These are phyloP conservation scores for Larimichthys polyactis DNA, from an alignment of 2,113 vertebrate genomes.

Conservation along the genomic window DNA sequence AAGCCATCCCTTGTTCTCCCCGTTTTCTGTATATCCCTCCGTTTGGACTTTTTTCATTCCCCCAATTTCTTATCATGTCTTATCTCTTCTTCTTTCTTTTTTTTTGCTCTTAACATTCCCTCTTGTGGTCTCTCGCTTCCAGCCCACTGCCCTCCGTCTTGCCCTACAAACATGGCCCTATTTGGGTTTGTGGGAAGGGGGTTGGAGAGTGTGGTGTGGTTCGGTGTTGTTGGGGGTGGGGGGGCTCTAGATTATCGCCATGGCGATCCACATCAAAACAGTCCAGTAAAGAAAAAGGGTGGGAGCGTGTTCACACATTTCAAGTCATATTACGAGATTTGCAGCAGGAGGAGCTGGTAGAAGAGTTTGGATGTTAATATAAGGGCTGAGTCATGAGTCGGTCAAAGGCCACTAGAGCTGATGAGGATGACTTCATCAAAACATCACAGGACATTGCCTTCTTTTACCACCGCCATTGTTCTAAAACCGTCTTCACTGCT, in stretches of 20 bases:
- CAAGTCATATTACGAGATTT: constrained; percentile 27
- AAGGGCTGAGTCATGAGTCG: constrained; percentile 56
- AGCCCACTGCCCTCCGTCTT: constrained; percentile 42
- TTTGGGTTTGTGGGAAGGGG: constrained; percentile 73
- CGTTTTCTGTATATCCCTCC: constrained; percentile 22
- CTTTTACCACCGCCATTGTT: not conserved
- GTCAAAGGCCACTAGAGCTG: constrained; percentile 33
- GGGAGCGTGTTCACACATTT: constrained; percentile 53
- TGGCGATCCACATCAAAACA: constrained; percentile 72
- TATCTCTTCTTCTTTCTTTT: constrained; percentile 2
- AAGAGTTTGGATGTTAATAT: constrained; percentile 21
- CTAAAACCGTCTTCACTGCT: constrained; percentile 10
- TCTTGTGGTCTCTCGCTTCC: constrained; percentile 24
- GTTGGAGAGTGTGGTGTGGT: constrained; percentile 5
- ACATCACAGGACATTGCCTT: not conserved
- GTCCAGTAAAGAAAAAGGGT: constrained; percentile 36
- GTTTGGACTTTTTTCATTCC: constrained; percentile 3
- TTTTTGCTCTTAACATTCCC: not conserved
- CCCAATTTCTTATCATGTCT: not conserved
- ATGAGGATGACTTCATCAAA: constrained; percentile 51
- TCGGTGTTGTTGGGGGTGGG: not conserved
- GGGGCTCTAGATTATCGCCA: constrained; percentile 69
- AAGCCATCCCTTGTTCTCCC: constrained; percentile 56
- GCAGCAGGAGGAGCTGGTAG: constrained; percentile 10
- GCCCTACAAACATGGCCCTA: constrained; percentile 73